Percentiles rank a stretch among this genome's conserved stretches.
Evolutionary conservation across 92 coral and sea anemone genomes (phyloP).

Genomic region (Epizoanthus fatuus): DNA sequence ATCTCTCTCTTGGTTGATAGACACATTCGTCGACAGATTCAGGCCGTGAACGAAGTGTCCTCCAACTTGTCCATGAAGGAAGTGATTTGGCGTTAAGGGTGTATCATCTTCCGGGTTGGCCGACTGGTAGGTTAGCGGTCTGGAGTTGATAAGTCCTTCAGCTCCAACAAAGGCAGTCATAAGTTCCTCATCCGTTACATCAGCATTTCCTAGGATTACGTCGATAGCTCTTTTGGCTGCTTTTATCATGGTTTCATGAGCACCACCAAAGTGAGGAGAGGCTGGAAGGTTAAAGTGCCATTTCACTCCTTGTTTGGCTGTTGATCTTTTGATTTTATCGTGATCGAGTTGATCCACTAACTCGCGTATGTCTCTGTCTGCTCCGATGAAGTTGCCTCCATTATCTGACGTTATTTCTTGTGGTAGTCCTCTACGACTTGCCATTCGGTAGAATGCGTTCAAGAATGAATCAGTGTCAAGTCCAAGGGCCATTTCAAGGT

Average conservation of each 20-base stretch:
- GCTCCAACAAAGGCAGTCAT: constrained; percentile 40
- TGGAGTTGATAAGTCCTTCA: constrained; percentile 32
- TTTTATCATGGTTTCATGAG: constrained; percentile 17
- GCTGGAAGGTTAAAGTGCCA: constrained; percentile 29
- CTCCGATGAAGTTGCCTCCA: constrained; percentile 32
- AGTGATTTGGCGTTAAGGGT: constrained; percentile 34
- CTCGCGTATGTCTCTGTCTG: constrained; percentile 8
- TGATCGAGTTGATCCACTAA: not conserved
- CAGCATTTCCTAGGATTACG: constrained; percentile 13
- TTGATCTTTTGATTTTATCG: constrained; percentile 23
- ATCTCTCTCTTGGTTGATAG: not conserved
- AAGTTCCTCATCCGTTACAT: constrained; percentile 5
- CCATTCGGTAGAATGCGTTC: constrained; percentile 23
- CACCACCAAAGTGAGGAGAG: constrained; percentile 28
- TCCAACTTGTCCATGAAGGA: constrained; percentile 5
- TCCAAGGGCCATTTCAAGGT: constrained; percentile 5
- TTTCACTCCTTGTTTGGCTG: not conserved
- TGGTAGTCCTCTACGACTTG: constrained; percentile 26
- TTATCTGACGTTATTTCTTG: constrained; percentile 8
- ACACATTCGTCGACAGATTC: no score
- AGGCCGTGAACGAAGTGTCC: constrained; percentile 41
- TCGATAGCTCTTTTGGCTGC: constrained; percentile 33
- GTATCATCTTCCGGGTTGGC: constrained; percentile 10
- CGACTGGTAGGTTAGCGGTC: constrained; percentile 50
- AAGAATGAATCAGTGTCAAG: constrained; percentile 31